phyloP scores from a whole-genome alignment of 2,113 vertebrate species.

The Perca fluviatilis region DNA sequence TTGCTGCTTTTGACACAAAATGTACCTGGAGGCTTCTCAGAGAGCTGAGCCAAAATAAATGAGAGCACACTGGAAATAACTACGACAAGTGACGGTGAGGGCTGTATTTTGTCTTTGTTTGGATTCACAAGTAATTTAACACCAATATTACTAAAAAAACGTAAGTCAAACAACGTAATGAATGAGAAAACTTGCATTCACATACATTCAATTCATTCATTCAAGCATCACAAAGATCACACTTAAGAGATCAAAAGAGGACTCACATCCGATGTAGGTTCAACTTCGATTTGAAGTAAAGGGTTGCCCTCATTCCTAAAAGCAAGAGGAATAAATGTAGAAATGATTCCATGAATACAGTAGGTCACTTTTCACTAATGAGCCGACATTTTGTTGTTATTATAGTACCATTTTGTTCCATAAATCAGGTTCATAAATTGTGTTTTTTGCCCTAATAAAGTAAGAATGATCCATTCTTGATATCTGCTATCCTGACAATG shows the following conservation, averaged over 20 bases:
- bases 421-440: not conserved
- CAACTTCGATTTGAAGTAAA: conserved; percentile 98
- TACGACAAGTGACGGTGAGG: conserved; percentile 19
- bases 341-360: conserved; percentile 1
- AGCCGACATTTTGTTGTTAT: not conserved
- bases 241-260: not conserved
- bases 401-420: not conserved
- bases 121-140: conserved; percentile 29
- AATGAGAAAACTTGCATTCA: not conserved
- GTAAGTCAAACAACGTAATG: not conserved
- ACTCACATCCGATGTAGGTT: conserved; percentile 97
- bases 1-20: conserved; percentile 45
- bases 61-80: conserved; percentile 42
- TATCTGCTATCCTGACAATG: not conserved
- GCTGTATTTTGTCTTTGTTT: conserved; percentile 35
- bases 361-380: not conserved
- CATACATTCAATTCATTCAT: not conserved
- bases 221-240: not conserved
- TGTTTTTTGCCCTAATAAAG: not conserved
- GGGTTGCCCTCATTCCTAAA: conserved; percentile 93
- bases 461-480: not conserved
- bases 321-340: conserved; percentile 29
- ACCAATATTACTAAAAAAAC: conserved; percentile 11
- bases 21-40: conserved; percentile 58
- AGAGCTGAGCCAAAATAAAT: conserved; percentile 51